Evolutionary conservation across 2,797 vertebrate species (phyloP).

Genomic region (Buceros bicornis): DNA sequence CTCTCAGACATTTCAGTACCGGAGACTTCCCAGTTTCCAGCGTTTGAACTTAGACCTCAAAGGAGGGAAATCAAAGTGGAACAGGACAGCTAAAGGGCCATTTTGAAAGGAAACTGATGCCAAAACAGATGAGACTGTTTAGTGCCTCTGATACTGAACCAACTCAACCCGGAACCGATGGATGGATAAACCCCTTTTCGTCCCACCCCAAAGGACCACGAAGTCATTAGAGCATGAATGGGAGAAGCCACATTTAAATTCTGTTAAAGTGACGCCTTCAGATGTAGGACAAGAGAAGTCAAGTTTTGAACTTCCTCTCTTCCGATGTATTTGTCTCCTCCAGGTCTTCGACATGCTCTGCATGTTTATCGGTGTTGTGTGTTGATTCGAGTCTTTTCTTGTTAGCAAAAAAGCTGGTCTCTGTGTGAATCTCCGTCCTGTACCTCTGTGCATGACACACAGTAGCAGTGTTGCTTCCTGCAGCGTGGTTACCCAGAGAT

Average conservation of each 20-base stretch:
- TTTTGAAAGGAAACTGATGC: conserved; percentile 38
- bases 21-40: conserved; percentile 91
- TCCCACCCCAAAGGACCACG: not conserved
- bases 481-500: not conserved
- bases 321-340: conserved; percentile 22
- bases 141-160: conserved; percentile 63
- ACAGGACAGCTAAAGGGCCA: conserved; percentile 45
- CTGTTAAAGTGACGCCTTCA: conserved; percentile 16
- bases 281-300: conserved; percentile 17
- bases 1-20: conserved; percentile 91
- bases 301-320: conserved; percentile 36
- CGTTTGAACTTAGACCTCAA: conserved; percentile 91
- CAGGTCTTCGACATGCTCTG: conserved; percentile 63
- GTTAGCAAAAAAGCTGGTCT: conserved; percentile 33
- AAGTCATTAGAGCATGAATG: conserved; percentile 48
- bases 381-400: conserved; percentile 9
- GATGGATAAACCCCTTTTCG: not conserved
- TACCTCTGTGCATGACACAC: not conserved
- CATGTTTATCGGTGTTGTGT: conserved; percentile 73
- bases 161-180: not conserved
- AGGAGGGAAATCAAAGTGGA: conserved; percentile 70
- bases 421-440: not conserved
- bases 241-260: conserved; percentile 6
- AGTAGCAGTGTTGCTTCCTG: conserved; percentile 16
- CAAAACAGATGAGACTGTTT: conserved; percentile 48